Evolutionary conservation across 2,888 invertebrate species (phyloP), one percentile per base, ranked within the genome.

Genomic region (Parnassius mnemosyne): DNA sequence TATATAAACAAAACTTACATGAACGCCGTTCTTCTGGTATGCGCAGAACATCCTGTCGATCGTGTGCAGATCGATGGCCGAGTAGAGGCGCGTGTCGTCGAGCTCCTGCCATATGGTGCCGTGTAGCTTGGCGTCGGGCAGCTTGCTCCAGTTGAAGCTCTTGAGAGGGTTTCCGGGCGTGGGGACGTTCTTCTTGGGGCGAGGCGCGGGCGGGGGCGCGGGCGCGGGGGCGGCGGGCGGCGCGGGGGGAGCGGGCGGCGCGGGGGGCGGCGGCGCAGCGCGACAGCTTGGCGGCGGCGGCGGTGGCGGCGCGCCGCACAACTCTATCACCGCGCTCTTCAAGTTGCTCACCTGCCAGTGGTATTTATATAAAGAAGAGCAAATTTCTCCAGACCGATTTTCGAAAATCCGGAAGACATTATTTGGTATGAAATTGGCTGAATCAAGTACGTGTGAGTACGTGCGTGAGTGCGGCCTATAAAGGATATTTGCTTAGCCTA

Each of bases 81-180:
- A 96, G 84, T 98, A 99, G 69, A 98, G 89, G 82, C 97, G 97
- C 0, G 96, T 94, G 76, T 99, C 99, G 73, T 98, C 98, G 58
- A 99, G 81, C 77, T 97, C 97, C 70, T 95, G 96, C 98, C 99
- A 99, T 66, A 99, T 95, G 0, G 99, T 99, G 10, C 98, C 98
- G 70, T 95, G 95, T 2, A 99, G 92, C 80, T 98, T 97, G 50
- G 95, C 94, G 72, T 98, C 98, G 0, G 98, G 97, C 65, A 98
- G 92, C 81, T 97, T 98, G 58, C 97, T 96, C 99, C 99, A 99
- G 90, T 99, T 99, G 92, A 99, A 97, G 60, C 98, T 97, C 85
- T 99, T 99, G 60, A 99, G 89, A 0, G 98, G 97, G 84, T 97
- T 97, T 7, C 96, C 94, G 0, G 99, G 97, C 72, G 97, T 96